Percentiles rank a stretch among this genome's conserved stretches.
Evolutionary conservation across 2,113 vertebrate genomes (phyloP).

Genomic region (Dicerorhinus sumatrensis): DNA sequence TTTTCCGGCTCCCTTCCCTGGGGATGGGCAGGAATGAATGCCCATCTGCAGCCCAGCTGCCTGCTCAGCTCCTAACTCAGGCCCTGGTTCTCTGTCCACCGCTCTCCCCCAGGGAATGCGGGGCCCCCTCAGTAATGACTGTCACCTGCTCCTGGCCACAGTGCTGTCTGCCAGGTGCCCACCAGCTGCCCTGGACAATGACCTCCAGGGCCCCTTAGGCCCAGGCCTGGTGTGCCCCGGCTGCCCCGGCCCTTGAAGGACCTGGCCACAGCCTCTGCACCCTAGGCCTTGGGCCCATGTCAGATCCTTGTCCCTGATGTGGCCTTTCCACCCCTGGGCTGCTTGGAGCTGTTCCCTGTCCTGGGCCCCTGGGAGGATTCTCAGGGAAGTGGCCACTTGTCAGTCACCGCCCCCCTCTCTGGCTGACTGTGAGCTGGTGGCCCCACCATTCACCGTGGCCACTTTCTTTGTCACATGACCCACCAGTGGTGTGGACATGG

Average conservation of each 20-base stretch:
- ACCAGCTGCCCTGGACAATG: neutral
- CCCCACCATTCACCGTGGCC: neutral
- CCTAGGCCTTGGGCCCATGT: neutral
- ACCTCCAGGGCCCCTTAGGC: neutral
- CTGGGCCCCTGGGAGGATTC: neutral
- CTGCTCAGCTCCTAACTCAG: neutral
- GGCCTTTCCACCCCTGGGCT: neutral
- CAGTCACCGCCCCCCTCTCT: too few species aligned
- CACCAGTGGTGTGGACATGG: neutral
- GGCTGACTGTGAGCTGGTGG: neutral
- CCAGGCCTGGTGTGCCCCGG: neutral
- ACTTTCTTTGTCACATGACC: neutral
- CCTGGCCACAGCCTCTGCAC: neutral
- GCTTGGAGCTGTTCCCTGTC: neutral
- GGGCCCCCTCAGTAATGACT: neutral
- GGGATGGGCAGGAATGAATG: neutral
- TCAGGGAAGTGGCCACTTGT: neutral
- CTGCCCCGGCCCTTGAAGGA: neutral
- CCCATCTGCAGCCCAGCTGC: slow-evolving; percentile 43
- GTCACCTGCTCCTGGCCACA: neutral
- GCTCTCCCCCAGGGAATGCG: neutral
- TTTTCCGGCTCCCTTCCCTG: neutral
- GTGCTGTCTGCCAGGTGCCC: neutral
- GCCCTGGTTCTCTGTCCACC: too few species aligned
- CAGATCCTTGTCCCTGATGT: neutral